Base-by-base conservation (phyloP, 2,888 invertebrate genomes). In the Eulithis testata region DNA sequence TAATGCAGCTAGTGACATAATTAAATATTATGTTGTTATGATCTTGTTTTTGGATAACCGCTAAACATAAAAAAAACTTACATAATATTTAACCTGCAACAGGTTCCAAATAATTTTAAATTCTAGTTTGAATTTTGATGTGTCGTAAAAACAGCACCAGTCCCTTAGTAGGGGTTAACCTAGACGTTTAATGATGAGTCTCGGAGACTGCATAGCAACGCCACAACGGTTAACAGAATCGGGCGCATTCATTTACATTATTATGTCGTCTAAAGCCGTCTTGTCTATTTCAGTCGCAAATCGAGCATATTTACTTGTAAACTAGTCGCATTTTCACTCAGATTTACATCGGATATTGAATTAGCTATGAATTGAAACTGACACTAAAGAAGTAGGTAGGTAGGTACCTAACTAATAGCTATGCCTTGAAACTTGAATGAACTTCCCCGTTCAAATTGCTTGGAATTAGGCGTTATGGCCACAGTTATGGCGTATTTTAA, bases 211-310 rank as follows among this genome's bases (percentile, higher is more conserved):
- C 80, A 78, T 77, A 81, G 82, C 81, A 85, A 85, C 83, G 83
- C 78, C 76, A 76, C 83, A 83, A 82, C 83, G 81, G 82, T 84
- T 81, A 74, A 78, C 77, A 75, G 83, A 86, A 82, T 83, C 83
- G 74, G 78, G 78, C 75, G 83, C 83, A 85, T 84, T 82, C 81
- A 88, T 89, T 88, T 85, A 85, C 87, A 88, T 88, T 87, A 85
- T 84, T 86, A 85, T 83, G 80, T 81, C 79, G 82, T 79, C 40
- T 40, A 40, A 40, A 40, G 9, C 6, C 31, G 31, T 40, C 78
- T 78, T 74, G 76, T 78, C 82, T 87, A 88, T 86, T 86, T 82
- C 81, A 81, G 82, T 76, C 73, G 52, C 70, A 68, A 71, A 82
- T 82, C 80, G 71, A 76, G 73, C 70, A 82, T 70, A 80, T 77